Evolutionary conservation across 1,140 invertebrate species (phyloP).

Genomic region (Calliopsis andreniformis): DNA sequence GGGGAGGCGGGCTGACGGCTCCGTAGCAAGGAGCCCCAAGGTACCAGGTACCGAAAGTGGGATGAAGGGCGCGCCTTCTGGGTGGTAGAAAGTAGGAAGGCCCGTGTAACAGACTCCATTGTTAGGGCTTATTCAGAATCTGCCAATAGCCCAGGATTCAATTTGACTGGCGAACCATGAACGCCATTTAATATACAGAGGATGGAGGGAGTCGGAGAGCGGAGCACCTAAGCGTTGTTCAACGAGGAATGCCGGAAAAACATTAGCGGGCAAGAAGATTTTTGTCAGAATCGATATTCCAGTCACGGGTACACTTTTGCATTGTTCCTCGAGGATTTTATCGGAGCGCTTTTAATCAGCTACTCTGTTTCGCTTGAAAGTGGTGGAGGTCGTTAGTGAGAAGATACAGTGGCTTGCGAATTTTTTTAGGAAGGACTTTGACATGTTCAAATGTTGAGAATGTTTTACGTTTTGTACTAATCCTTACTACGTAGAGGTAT

Average conservation of each 20-base stretch:
- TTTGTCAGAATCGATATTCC: constrained; percentile 30
- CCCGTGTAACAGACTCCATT: constrained; percentile 66
- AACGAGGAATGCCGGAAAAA: neutral
- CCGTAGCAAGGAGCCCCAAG: constrained; percentile 31
- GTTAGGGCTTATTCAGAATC: constrained; percentile 70
- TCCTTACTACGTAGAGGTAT: too few species aligned
- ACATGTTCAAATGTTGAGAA: too few species aligned
- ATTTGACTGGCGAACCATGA: constrained; percentile 69
- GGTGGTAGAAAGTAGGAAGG: constrained; percentile 38
- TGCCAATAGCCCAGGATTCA: constrained; percentile 68
- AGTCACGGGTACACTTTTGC: constrained; percentile 8
- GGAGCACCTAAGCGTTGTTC: constrained; percentile 30
- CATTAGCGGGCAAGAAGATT: neutral
- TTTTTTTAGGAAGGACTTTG: too few species aligned
- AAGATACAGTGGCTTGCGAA: too few species aligned
- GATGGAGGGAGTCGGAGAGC: neutral
- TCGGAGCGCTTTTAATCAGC: neutral
- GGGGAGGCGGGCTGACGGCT: constrained; percentile 1
- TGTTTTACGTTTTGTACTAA: too few species aligned
- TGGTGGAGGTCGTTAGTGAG: too few species aligned
- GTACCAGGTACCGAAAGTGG: constrained; percentile 27
- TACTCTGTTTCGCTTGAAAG: too few species aligned
- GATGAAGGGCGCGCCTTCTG: constrained; percentile 2
- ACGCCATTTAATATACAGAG: constrained; percentile 64
- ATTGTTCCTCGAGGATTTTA: neutral